Percentiles rank a stretch among this genome's conserved stretches.
phyloP scores from a whole-genome alignment of 2,888 invertebrate species.

The Amblyjoppa fuscipennis region DNA sequence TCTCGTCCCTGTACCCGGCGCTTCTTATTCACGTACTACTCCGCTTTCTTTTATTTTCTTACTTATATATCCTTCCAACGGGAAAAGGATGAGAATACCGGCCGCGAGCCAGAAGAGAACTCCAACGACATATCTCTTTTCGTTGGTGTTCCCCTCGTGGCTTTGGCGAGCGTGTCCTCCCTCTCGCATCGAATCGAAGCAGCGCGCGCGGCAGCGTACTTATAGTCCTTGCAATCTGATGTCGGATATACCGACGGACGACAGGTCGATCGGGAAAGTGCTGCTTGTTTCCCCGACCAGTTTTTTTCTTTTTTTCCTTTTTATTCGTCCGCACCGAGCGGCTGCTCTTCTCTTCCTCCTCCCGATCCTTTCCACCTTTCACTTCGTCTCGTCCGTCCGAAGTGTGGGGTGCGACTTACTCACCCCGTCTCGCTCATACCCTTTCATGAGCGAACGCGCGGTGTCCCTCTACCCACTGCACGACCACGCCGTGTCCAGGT shows the following conservation, averaged over 20 bases:
- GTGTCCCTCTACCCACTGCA: not conserved
- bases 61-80: constrained; percentile 25
- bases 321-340: not conserved
- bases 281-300: constrained; percentile 1
- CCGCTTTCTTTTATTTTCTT: constrained; percentile 53
- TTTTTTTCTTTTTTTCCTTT: not conserved
- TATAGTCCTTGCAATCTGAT: constrained; percentile 6
- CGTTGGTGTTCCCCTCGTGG: constrained; percentile 4
- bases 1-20: constrained; percentile 15
- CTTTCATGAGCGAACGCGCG: not conserved
- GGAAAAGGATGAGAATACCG: constrained; percentile 4
- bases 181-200: constrained; percentile 22
- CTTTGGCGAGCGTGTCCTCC: not conserved
- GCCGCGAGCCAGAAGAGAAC: constrained; percentile 31
- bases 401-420: not conserved
- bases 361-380: constrained; percentile 33
- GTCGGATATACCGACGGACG: constrained; percentile 31
- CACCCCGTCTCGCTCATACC: not conserved
- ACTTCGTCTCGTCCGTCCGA: constrained; percentile 7
- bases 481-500: constrained; percentile 42
- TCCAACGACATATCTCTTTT: constrained; percentile 43
- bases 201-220: not conserved
- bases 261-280: constrained; percentile 34
- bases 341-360: constrained; percentile 10
- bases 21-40: constrained; percentile 60